A percentile compares a stretch with the other conserved stretches of the same genome.
These are phyloP conservation scores for Podocnemis expansa DNA, from an alignment of 2,113 vertebrate genomes.

Conservation along the genomic window DNA sequence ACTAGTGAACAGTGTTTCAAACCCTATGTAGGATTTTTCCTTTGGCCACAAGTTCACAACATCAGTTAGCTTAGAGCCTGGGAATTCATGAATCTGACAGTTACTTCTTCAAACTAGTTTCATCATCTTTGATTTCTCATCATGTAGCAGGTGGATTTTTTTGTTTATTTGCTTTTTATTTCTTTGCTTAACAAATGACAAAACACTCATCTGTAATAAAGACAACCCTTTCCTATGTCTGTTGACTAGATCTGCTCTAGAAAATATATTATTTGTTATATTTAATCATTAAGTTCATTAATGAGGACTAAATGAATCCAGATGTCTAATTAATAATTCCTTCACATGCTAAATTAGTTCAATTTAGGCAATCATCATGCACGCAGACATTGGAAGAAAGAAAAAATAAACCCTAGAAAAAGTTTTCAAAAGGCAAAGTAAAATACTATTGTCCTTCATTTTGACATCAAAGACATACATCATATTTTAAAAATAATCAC, in stretches of 20 bases:
- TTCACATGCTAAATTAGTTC: not conserved
- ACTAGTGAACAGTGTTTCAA: too few species aligned
- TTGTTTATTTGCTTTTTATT: not conserved
- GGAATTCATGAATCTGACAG: too few species aligned
- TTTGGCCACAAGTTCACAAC: too few species aligned
- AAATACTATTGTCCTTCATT: slow-evolving; percentile 40
- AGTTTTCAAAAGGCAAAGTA: slow-evolving; percentile 6
- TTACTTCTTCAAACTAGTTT: too few species aligned
- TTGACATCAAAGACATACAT: slow-evolving; percentile 53
- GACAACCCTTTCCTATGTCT: not conserved
- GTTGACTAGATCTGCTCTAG: not conserved
- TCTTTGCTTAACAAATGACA: not conserved
- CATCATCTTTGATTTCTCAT: too few species aligned
- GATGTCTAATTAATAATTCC: not conserved
- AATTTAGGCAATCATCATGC: not conserved
- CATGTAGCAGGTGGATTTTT: too few species aligned
- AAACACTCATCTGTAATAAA: not conserved
- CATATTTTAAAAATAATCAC: slow-evolving; percentile 49
- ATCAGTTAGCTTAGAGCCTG: too few species aligned
- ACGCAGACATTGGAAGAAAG: not conserved
- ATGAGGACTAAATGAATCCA: not conserved
- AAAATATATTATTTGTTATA: not conserved
- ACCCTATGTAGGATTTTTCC: too few species aligned
- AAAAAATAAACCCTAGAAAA: slow-evolving; percentile 1
- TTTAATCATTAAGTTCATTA: not conserved